These are phyloP conservation scores for Dendrolimus kikuchii DNA, from an alignment of 1,140 invertebrate species.

Conservation along the genomic window DNA sequence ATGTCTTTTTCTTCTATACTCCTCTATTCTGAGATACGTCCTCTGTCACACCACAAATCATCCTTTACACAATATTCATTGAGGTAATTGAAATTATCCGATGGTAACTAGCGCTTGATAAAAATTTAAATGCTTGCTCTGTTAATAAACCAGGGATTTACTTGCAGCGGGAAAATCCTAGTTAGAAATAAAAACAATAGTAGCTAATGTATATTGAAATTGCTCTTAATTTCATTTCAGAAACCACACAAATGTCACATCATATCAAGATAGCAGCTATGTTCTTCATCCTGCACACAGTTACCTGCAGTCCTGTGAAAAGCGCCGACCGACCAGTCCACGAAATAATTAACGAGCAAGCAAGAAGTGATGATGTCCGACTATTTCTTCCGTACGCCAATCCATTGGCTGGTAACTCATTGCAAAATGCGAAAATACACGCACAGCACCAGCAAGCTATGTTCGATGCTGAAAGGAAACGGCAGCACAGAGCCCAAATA, in stretches of 20 bases:
- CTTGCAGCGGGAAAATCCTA: no score
- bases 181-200: no score
- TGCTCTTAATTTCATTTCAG: constrained; percentile 25
- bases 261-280: constrained; percentile 14
- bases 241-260: constrained; percentile 8
- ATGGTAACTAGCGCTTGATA: no score
- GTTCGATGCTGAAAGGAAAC: constrained; percentile 57
- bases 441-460: constrained; percentile 61
- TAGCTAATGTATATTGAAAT: no score
- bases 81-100: no score
- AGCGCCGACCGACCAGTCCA: constrained; percentile 42
- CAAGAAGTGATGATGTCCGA: constrained; percentile 40
- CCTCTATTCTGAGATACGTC: no score
- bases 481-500: constrained; percentile 57
- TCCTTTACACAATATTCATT: no score
- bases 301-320: constrained; percentile 28
- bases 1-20: no score
- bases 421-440: constrained; percentile 50
- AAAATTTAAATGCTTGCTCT: no score
- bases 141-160: no score
- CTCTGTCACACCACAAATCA: no score
- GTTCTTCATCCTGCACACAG: constrained; percentile 30
- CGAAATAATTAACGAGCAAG: constrained; percentile 58
- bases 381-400: constrained; percentile 49
- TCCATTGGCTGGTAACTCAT: constrained; percentile 50